Base-by-base conservation (phyloP, 1,140 invertebrate species). In the Epicauta chinensis region DNA sequence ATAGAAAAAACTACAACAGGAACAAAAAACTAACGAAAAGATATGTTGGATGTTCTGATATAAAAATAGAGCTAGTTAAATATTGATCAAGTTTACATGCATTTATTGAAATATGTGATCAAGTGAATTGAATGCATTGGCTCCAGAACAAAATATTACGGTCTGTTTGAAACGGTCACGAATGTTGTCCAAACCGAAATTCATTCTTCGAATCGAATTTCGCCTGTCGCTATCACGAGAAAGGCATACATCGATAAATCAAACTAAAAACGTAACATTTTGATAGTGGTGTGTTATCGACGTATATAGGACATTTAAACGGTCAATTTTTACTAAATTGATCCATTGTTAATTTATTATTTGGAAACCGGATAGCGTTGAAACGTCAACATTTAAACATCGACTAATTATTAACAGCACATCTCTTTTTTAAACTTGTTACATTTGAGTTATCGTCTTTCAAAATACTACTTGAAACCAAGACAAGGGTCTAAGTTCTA, bases 241-340 rank as follows among this genome's bases (percentile, higher is more conserved):
- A 44, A 49, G 34, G 52, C 47, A 23, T 7, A 54, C 46, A 54
- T 48, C 52, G 40, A 54, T 54, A 54, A 54, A 54, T 54, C 43
- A 48, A 39, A 39, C 35, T 13, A 7, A 47, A 47, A 47, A 32
- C 16, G 45, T 47, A 38, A 47, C 45, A 37, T 47, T 47, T 47
- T 47, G 13, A 47, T 38, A 47, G 45, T 47, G 35, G 45, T 23
- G 45, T 47, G 45, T 15, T 47, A 38, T 38, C 17, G 45, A 47
- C 45, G 38, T 16, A 46, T 35, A 41, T 16, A 23, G 23, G 23
- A 23, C 23, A 23, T 23, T 23, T 23, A 23, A 23, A 23, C 7
- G 23, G 23, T 23, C 23, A 23, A 23, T 23, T 23, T 23, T 23
- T 23, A 7, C 23, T 23, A 23, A 23, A 23, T 23, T 7, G 23